Conservation (phyloP, 2,797 vertebrate genomes). For the Lagocephalus sceleratus region DNA sequence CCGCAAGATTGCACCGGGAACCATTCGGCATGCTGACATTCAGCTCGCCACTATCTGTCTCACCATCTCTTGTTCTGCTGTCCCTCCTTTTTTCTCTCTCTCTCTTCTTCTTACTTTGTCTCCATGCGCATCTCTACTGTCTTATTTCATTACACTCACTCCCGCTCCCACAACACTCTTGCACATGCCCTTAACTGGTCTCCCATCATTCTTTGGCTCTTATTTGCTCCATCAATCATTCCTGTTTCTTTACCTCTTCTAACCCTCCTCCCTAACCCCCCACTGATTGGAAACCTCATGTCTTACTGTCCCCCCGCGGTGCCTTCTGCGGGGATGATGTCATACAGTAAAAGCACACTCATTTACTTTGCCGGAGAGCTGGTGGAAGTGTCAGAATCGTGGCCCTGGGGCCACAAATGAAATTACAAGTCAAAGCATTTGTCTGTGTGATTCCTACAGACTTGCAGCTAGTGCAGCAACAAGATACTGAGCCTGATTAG, state of each 20-base stretch:
- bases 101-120: constrained; percentile 18
- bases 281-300: constrained; percentile 49
- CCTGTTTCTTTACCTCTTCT: constrained; percentile 45
- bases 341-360: constrained; percentile 56
- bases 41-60: constrained; percentile 40
- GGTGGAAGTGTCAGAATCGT: constrained; percentile 25
- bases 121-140: constrained; percentile 53
- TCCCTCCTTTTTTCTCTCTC: not conserved
- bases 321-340: constrained; percentile 44
- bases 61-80: constrained; percentile 43
- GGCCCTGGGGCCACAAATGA: constrained; percentile 41
- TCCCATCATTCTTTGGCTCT: constrained; percentile 56
- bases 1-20: constrained; percentile 36
- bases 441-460: constrained; percentile 38
- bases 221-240: constrained; percentile 62
- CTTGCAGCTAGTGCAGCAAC: constrained; percentile 20
- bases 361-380: constrained; percentile 47
- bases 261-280: constrained; percentile 28
- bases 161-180: constrained; percentile 46
- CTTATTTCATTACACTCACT: constrained; percentile 66
- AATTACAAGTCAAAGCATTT: constrained; percentile 54
- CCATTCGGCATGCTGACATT: constrained; percentile 42
- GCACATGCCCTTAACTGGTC: constrained; percentile 48
- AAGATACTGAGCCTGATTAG: constrained; percentile 35
- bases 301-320: constrained; percentile 41